These are phyloP conservation scores for Charanyca ferruginea DNA, from an alignment of 2,888 invertebrate genomes.

Conservation along the genomic window DNA sequence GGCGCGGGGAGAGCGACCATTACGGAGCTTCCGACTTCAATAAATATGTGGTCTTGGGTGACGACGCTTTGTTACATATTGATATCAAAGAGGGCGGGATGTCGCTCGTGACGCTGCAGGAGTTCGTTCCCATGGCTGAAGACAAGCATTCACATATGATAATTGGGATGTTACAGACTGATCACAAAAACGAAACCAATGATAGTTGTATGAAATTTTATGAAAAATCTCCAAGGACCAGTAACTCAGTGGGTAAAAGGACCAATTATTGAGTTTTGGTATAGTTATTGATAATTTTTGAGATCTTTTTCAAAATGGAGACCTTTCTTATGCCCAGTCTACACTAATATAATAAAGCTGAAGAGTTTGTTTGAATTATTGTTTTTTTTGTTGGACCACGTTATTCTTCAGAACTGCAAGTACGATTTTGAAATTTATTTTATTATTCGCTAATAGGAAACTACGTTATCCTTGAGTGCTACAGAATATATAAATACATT, in stretches of 20 bases:
- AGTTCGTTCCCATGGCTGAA: conserved; percentile 25
- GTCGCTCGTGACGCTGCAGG: conserved; percentile 25
- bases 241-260: not conserved
- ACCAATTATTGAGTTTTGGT: not conserved
- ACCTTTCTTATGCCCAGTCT: no score
- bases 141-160: conserved; percentile 6
- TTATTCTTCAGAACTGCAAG: no score
- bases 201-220: not conserved
- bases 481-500: no score
- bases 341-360: no score
- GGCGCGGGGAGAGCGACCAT: conserved; percentile 59
- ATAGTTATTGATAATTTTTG: not conserved
- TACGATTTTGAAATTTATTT: no score
- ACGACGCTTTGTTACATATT: conserved; percentile 38
- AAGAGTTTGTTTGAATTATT: no score
- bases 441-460: no score
- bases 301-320: no score
- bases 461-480: no score
- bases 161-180: conserved; percentile 7
- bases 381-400: no score
- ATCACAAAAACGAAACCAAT: not conserved
- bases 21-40: conserved; percentile 65
- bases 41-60: conserved; percentile 57
- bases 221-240: not conserved
- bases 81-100: conserved; percentile 46